Evolutionary conservation across 1,140 invertebrate genomes (phyloP).

Genomic region (Drosophila chauvacae): DNA sequence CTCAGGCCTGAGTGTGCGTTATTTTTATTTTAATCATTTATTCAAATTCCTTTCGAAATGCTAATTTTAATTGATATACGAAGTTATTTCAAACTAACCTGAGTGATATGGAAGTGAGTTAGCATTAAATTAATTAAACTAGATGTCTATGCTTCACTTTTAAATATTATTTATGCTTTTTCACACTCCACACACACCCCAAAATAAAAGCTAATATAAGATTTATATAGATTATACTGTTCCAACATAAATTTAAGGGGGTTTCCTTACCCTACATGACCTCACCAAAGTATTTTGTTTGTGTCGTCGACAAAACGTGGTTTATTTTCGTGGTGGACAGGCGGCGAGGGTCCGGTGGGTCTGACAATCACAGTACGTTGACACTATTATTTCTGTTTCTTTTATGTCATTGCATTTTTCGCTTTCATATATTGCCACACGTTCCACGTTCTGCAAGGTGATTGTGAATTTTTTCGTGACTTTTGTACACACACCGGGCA

Average conservation of each 20-base stretch:
- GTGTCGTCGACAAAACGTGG: neutral
- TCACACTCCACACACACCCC: rapidly evolving
- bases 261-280: neutral
- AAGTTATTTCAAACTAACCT: no score
- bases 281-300: neutral
- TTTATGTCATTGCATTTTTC: constrained; percentile 31
- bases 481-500: constrained; percentile 25
- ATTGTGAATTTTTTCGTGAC: constrained; percentile 35
- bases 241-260: neutral
- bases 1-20: constrained; percentile 42
- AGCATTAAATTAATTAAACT: neutral
- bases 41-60: constrained; percentile 53
- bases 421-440: constrained; percentile 9
- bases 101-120: neutral
- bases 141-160: neutral
- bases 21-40: constrained; percentile 17
- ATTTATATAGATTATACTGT: no score
- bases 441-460: constrained; percentile 26
- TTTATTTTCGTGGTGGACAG: neutral
- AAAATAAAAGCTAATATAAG: neutral
- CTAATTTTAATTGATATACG: constrained; percentile 33
- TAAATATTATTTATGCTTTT: neutral
- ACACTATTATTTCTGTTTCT: constrained; percentile 29
- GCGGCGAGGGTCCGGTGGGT: constrained; percentile 1
- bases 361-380: constrained; percentile 28